Base-by-base conservation (phyloP, 2,888 invertebrate species). In the Trissoscelio sp. region DNA sequence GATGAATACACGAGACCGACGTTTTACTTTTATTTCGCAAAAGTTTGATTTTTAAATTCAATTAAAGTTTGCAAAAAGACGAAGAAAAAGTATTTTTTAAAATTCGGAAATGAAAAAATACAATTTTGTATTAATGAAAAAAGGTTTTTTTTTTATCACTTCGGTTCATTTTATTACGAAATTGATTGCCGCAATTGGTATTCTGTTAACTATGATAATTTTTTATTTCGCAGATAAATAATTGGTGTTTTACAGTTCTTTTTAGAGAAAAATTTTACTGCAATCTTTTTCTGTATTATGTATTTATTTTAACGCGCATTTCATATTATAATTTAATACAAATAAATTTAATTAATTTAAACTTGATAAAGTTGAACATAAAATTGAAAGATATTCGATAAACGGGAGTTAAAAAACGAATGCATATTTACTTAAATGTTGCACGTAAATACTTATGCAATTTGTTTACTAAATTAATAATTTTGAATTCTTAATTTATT, bases 21-120 rank as follows among this genome's bases (percentile, higher is more conserved):
- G 34, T 57, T 79, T 69, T 69, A 79, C 62, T 55, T 74, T 74
- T 73, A 79, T 67, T 48, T 60, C 31, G 37, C 28, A 46, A 73
- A 73, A 67, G n/a, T 60, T 78, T 55, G 62, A 78, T 78, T 72
- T 72, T 78, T 72, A 78, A 66, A 78, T 72, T 72, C 64, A 60
- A 78, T 72, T 64, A 72, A 64, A 48, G 39, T 51, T 66, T 46
- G 6, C 39, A 42, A 70, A 53, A 62, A 48, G 44, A 20, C 42
- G 3, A 11, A 6, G n/a, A n/a, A n/a, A n/a, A n/a, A n/a, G n/a
- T n/a, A n/a, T n/a, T n/a, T n/a, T n/a, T n/a, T n/a, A n/a, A n/a
- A n/a, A n/a, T n/a, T n/a, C n/a, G n/a, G n/a, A n/a, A n/a, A n/a
- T n/a, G n/a, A n/a, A n/a, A n/a, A n/a, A n/a, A n/a, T n/a, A n/a